Conservation (phyloP, 2,113 vertebrate species). For the Microtus oregoni region DNA sequence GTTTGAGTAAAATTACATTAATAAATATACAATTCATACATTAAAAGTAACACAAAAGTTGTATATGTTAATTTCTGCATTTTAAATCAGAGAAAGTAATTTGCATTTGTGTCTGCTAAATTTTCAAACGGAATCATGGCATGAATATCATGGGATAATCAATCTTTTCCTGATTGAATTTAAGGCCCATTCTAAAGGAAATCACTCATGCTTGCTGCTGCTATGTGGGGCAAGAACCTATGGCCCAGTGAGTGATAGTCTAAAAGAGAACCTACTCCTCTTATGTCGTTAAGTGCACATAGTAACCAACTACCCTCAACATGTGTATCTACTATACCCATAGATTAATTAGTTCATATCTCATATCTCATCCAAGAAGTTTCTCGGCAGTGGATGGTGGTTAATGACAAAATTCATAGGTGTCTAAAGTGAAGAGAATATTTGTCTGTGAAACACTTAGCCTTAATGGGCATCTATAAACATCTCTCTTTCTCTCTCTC, state of each 20-base stretch:
- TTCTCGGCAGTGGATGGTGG: not conserved
- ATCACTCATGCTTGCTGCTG: not conserved
- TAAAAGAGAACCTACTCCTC: no score
- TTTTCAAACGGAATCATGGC: not conserved
- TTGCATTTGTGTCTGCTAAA: not conserved
- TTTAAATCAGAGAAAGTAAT: not conserved
- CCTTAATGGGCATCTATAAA: not conserved
- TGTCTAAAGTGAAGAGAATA: not conserved
- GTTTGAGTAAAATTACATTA: not conserved
- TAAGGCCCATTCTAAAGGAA: not conserved
- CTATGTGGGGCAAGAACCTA: not conserved
- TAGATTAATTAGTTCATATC: no score
- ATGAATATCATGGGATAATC: not conserved
- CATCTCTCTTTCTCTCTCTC: no score
- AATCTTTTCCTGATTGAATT: no score
- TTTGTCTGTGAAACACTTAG: not conserved
- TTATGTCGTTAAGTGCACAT: no score
- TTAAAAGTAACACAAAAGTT: not conserved
- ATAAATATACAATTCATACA: not conserved
- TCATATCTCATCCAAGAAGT: not conserved
- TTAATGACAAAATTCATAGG: not conserved
- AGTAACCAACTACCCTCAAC: not conserved
- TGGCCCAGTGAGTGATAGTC: not conserved
- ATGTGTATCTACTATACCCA: not conserved
- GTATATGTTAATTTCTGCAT: not conserved